phyloP scores from a whole-genome alignment of 2,797 vertebrate species.

The Nannoperca obscura region DNA sequence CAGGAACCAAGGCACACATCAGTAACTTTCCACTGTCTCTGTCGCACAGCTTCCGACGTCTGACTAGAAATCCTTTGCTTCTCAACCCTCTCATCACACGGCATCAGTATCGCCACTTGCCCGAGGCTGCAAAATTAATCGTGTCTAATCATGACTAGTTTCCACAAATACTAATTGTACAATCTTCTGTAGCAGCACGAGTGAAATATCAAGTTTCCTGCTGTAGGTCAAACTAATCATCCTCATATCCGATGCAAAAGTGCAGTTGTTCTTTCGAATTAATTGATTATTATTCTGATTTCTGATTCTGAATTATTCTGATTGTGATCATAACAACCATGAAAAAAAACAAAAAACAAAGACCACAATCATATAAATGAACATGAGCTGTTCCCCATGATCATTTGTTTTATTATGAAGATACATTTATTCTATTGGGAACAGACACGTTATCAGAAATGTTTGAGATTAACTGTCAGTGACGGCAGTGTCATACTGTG shows the following conservation, averaged over 20 bases:
- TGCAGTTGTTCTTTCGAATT: constrained; percentile 23
- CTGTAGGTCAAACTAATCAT: constrained; percentile 65
- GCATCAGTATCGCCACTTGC: constrained; percentile 9
- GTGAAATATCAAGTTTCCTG: constrained; percentile 53
- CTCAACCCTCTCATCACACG: constrained; percentile 26
- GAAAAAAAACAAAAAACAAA: not conserved
- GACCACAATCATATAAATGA: constrained; percentile 11
- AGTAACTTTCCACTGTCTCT: constrained; percentile 18
- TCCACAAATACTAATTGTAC: constrained; percentile 42
- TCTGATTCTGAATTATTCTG: constrained; percentile 15
- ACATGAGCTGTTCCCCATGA: constrained; percentile 11
- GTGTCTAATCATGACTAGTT: constrained; percentile 45
- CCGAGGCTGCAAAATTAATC: constrained; percentile 38
- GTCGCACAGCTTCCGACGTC: constrained; percentile 11
- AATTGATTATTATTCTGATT: not conserved
- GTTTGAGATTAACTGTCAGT: not conserved
- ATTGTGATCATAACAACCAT: constrained; percentile 24
- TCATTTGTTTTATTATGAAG: not conserved
- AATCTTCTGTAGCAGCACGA: constrained; percentile 31
- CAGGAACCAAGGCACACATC: constrained; percentile 39
- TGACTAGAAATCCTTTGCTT: not conserved
- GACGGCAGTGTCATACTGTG: constrained; percentile 3
- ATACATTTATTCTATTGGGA: not conserved
- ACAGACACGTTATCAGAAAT: not conserved
- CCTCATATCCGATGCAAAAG: constrained; percentile 29